phyloP scores from a whole-genome alignment of 2,113 vertebrate species.

The Piprites chloris region DNA sequence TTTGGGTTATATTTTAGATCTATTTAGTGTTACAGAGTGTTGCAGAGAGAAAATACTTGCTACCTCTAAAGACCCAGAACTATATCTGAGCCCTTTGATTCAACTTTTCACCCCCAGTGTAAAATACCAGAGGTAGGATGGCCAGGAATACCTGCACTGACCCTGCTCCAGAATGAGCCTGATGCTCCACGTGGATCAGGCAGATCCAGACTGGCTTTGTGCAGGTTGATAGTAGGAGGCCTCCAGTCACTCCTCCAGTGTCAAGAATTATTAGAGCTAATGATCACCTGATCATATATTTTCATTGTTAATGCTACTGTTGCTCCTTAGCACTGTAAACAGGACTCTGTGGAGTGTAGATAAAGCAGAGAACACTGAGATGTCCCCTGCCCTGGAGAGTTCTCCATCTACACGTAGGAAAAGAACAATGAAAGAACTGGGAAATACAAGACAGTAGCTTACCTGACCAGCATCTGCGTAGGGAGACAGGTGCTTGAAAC shows the following conservation, averaged over 20 bases:
- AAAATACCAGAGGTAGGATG: neutral
- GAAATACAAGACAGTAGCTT: neutral
- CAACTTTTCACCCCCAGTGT: neutral
- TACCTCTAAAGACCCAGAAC: neutral
- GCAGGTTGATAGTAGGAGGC: neutral
- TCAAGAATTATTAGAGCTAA: neutral
- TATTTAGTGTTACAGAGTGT: neutral
- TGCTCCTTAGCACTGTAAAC: neutral
- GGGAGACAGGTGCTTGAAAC: neutral
- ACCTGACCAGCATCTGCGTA: neutral
- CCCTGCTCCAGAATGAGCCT: neutral
- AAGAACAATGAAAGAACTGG: neutral
- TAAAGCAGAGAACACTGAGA: neutral
- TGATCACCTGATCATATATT: neutral
- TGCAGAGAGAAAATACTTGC: constrained; percentile 10
- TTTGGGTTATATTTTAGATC: constrained; percentile 28
- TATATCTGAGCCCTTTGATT: neutral
- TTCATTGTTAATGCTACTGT: neutral
- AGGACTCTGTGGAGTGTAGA: neutral
- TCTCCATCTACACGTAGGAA: neutral
- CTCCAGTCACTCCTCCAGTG: neutral
- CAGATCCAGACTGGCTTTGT: neutral
- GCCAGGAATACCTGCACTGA: neutral
- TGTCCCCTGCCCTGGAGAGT: neutral
- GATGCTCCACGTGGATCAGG: neutral